Base-by-base conservation (phyloP, 2,888 invertebrate genomes). In the Xylophagus ater region DNA sequence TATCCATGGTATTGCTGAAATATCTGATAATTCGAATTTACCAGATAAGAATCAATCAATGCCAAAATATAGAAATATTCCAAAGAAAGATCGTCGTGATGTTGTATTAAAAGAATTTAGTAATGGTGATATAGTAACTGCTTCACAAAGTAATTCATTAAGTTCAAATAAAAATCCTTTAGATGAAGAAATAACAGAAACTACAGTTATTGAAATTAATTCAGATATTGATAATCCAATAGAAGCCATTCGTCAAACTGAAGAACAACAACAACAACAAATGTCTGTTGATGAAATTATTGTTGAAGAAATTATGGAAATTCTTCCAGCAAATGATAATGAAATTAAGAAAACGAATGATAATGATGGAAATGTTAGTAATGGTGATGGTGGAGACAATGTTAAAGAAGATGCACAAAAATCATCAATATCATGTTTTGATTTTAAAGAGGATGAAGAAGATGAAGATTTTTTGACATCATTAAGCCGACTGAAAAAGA, bases 371-470 rank as follows among this genome's bases (percentile, higher is more conserved):
- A n/a, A 3, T n/a, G n/a, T 10, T 23, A 23, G 3, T 23, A n/a
- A 23, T n/a, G 23, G 23, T 10, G n/a, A n/a, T 23, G 23, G n/a
- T 23, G 23, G 23, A 2, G 23, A 8, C 23, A n/a, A 2, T n/a
- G n/a, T 10, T 23, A 28, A 9, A 28, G 33, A 21, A 2, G 33
- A 21, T 14, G 15, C 4, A 33, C 20, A 19, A 2, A 33, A 21
- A 20, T 8, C 3, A 3, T 2, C 13, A 3, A 28, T 76, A 37
- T 78, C 81, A 0, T 84, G 84, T 56, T 86, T 84, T 55, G 85
- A 86, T 58, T 85, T 85, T 56, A 77, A 80, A 48, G 77, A 78
- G 35, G 81, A 83, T 45, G 81, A 82, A 48, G 76, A 81, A 55
- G 73, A 70, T 28, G 62, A 66, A 9, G 61, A 42, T 7, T 44